A percentile compares a stretch with the other conserved stretches of the same genome.
phyloP scores from a whole-genome alignment of 2,888 invertebrate genomes.

The Folsomia manolachei region DNA sequence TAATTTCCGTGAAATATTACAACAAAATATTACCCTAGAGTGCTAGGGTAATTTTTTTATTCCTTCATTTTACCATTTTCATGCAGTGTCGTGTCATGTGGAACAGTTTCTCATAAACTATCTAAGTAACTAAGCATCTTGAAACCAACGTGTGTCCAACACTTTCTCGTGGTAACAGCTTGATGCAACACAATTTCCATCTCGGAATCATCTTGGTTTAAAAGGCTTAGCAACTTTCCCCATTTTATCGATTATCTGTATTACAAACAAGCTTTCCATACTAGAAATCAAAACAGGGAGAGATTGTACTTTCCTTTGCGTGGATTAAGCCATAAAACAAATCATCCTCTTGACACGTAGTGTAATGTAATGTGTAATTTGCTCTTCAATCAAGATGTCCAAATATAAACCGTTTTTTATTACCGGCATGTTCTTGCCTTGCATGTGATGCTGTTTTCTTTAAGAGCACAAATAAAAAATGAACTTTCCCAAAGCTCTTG shows the following conservation, averaged over 20 bases:
- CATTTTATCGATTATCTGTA: not conserved
- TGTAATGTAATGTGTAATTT: constrained; percentile 14
- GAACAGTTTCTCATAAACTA: not conserved
- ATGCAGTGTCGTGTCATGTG: not conserved
- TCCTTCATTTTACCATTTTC: too few relatives aligned
- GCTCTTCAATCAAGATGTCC: constrained; percentile 11
- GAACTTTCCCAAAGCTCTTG: too few relatives aligned
- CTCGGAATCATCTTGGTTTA: too few relatives aligned
- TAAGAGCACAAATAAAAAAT: too few relatives aligned
- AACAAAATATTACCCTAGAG: too few relatives aligned
- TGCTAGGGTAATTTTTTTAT: too few relatives aligned
- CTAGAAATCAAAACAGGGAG: too few relatives aligned
- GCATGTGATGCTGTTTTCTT: too few relatives aligned
- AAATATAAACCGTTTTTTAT: not conserved
- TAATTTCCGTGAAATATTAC: too few relatives aligned
- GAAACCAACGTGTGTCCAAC: not conserved
- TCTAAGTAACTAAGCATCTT: too few relatives aligned
- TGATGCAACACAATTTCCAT: not conserved
- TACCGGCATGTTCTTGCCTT: not conserved
- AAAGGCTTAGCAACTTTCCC: not conserved
- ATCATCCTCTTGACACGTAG: constrained; percentile 4
- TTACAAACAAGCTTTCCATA: not conserved
- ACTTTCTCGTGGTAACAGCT: too few relatives aligned
- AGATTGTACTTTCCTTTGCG: too few relatives aligned
- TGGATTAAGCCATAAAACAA: not conserved